phyloP scores from a whole-genome alignment of 2,113 vertebrate genomes.

The Pachypanchax playfairii region DNA sequence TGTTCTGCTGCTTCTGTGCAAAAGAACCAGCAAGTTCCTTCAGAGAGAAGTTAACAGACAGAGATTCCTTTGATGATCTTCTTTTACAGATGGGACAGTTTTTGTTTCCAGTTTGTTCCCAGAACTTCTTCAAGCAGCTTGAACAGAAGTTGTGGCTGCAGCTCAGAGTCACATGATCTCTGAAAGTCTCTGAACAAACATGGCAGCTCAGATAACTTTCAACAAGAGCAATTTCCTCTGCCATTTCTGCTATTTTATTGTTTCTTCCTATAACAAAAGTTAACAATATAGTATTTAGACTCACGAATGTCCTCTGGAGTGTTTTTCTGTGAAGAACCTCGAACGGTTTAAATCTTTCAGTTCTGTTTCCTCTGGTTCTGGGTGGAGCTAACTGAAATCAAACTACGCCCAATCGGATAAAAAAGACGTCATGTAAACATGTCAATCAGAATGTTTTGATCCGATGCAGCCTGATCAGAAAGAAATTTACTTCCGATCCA shows the following conservation, averaged over 20 bases:
- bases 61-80: background rate
- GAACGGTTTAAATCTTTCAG: background rate
- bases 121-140: slow-evolving; percentile 2
- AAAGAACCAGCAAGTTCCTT: background rate
- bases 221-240: background rate
- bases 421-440: no score
- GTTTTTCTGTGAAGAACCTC: background rate
- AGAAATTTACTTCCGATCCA: no score
- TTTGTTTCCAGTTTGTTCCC: background rate
- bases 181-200: slow-evolving; percentile 1
- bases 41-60: background rate
- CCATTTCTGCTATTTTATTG: background rate
- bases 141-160: slow-evolving; percentile 1
- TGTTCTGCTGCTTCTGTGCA: background rate
- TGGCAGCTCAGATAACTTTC: background rate
- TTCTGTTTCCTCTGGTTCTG: background rate
- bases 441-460: background rate
- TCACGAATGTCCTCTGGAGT: background rate
- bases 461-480: background rate
- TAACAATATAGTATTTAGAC: background rate
- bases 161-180: background rate
- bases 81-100: background rate
- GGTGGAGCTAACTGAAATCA: background rate
- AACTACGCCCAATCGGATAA: no score
- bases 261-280: background rate